Conservation (phyloP, 2,888 invertebrate species). For the Drosophila pseudotalamancana region DNA sequence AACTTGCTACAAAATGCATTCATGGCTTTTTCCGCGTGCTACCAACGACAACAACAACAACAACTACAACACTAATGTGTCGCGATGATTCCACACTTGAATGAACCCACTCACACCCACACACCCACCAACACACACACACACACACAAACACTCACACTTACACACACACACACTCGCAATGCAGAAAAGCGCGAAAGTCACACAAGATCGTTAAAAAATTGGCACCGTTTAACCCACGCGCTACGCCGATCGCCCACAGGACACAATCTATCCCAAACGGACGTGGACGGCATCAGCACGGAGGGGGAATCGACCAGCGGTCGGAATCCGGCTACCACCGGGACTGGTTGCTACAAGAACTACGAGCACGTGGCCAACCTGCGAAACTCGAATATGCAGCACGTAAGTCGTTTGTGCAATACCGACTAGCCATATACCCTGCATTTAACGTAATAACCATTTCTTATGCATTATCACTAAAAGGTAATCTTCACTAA, state of each 20-base stretch:
- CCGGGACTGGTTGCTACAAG: constrained; percentile 91
- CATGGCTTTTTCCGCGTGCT: constrained; percentile 78
- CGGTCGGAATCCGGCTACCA: constrained; percentile 88
- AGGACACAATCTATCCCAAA: constrained; percentile 97
- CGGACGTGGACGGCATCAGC: constrained; percentile 94
- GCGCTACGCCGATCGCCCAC: constrained; percentile 85
- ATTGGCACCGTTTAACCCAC: constrained; percentile 85
- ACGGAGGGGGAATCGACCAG: constrained; percentile 86
- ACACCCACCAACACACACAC: constrained; percentile 19
- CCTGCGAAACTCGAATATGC: constrained; percentile 82
- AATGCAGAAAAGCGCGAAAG: constrained; percentile 84
- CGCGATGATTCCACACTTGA: constrained; percentile 21
- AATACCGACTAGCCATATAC: background rate
- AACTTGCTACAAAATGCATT: constrained; percentile 74
- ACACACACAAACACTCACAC: constrained; percentile 18
- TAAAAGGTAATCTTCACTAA: background rate
- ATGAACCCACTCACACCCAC: constrained; percentile 7
- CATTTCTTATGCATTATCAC: background rate
- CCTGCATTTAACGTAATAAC: background rate
- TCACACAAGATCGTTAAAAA: constrained; percentile 84
- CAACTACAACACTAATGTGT: constrained; percentile 31
- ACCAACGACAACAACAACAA: constrained; percentile 44
- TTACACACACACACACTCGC: constrained; percentile 33
- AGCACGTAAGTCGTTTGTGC: constrained; percentile 76
- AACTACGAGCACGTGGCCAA: constrained; percentile 89